A percentile compares a stretch with the other conserved stretches of the same genome.
These are phyloP conservation scores for Pluvialis apricaria DNA, from an alignment of 2,113 vertebrate genomes.

Conservation along the genomic window DNA sequence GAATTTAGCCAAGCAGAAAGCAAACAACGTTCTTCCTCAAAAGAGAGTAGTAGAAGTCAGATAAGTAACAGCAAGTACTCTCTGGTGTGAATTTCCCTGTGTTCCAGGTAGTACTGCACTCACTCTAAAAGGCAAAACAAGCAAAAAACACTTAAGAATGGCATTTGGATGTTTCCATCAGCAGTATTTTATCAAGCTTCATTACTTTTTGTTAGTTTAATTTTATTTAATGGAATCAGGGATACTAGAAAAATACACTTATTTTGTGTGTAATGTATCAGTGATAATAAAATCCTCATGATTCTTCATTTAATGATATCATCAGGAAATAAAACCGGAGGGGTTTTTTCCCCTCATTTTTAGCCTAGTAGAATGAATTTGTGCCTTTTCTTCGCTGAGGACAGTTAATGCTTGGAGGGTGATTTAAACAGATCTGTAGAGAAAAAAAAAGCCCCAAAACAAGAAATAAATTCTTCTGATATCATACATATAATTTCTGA, in stretches of 20 bases:
- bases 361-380: not conserved
- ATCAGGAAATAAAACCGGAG: not conserved
- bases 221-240: constrained; percentile 62
- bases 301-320: constrained; percentile 43
- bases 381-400: not conserved
- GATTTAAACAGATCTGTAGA: not conserved
- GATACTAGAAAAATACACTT: constrained; percentile 54
- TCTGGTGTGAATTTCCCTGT: constrained; percentile 66
- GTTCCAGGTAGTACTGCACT: constrained; percentile 32
- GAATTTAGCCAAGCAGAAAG: constrained; percentile 50
- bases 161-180: constrained; percentile 62
- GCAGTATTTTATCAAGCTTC: constrained; percentile 72
- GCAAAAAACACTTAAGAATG: constrained; percentile 66
- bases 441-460: not conserved
- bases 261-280: constrained; percentile 38
- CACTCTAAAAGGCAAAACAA: constrained; percentile 62
- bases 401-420: not conserved
- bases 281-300: constrained; percentile 52
- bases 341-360: not conserved
- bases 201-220: constrained; percentile 72
- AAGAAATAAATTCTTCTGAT: not conserved
- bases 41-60: constrained; percentile 45
- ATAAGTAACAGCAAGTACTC: constrained; percentile 59
- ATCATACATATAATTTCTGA: not conserved
- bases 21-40: constrained; percentile 61